These are phyloP conservation scores for Gorsachius goisagi DNA, from an alignment of 2,113 vertebrate species.

Conservation along the genomic window DNA sequence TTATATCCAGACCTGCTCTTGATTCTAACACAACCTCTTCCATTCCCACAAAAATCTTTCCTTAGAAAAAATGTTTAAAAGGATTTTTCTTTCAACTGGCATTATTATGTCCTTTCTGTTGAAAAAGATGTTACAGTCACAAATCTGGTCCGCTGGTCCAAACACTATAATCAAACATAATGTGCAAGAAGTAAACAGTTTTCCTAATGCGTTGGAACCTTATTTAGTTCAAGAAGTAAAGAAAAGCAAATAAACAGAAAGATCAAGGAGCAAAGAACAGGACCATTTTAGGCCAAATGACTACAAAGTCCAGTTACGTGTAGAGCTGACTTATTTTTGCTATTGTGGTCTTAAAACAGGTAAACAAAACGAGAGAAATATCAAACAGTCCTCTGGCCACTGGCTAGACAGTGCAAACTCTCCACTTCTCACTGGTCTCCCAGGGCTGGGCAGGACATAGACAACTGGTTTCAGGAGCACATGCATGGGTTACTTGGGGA, in stretches of 20 bases:
- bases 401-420: background rate
- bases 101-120: background rate
- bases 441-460: background rate
- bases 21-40: background rate
- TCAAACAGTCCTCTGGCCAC: background rate
- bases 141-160: background rate
- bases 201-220: background rate
- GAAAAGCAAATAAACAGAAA: background rate
- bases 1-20: background rate
- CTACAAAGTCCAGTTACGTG: background rate
- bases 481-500: background rate
- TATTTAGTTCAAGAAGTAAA: background rate
- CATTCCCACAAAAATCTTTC: background rate
- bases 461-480: background rate
- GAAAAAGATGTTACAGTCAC: background rate
- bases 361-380: background rate
- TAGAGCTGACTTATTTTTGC: background rate
- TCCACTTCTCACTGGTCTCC: background rate
- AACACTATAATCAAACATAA: background rate
- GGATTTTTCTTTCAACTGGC: background rate
- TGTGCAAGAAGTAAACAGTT: background rate
- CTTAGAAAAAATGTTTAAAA: background rate
- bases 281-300: background rate
- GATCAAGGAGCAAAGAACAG: background rate
- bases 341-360: background rate